These are phyloP conservation scores for Eublepharis macularius DNA, from an alignment of 2,113 vertebrate genomes.

Conservation along the genomic window DNA sequence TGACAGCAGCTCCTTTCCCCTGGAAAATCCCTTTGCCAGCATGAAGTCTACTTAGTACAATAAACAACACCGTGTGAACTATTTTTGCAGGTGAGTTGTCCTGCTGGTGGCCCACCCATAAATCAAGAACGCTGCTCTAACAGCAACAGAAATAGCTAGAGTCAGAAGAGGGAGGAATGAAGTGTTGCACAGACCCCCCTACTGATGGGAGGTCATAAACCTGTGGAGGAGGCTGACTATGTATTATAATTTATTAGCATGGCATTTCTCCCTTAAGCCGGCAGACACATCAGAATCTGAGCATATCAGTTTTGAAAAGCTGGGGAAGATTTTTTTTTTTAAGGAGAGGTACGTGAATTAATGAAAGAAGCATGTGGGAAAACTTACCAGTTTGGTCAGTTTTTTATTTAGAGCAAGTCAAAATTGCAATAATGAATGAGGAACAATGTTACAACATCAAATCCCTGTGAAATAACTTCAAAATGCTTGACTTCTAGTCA, in stretches of 20 bases:
- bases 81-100: constrained; percentile 90
- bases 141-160: constrained; percentile 66
- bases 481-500: neutral
- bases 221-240: constrained; percentile 76
- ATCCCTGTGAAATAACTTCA: neutral
- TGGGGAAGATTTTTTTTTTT: constrained; percentile 43
- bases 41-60: constrained; percentile 86
- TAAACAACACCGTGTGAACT: constrained; percentile 83
- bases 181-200: constrained; percentile 73
- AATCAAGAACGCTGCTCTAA: constrained; percentile 78
- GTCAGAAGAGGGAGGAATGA: constrained; percentile 67
- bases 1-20: constrained; percentile 77
- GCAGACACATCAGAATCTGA: constrained; percentile 72
- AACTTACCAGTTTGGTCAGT: constrained; percentile 2
- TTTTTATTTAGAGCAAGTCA: constrained; percentile 1
- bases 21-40: constrained; percentile 78
- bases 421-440: neutral
- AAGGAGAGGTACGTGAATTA: constrained; percentile 4
- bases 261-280: constrained; percentile 76
- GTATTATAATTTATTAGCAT: constrained; percentile 80
- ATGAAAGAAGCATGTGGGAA: constrained; percentile 36
- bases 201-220: constrained; percentile 74
- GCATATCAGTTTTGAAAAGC: constrained; percentile 62
- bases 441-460: neutral
- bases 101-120: constrained; percentile 85